Percentiles rank a stretch among this genome's conserved stretches.
Conservation (phyloP, 2,888 invertebrate genomes). For the Yponomeuta evonymella region DNA sequence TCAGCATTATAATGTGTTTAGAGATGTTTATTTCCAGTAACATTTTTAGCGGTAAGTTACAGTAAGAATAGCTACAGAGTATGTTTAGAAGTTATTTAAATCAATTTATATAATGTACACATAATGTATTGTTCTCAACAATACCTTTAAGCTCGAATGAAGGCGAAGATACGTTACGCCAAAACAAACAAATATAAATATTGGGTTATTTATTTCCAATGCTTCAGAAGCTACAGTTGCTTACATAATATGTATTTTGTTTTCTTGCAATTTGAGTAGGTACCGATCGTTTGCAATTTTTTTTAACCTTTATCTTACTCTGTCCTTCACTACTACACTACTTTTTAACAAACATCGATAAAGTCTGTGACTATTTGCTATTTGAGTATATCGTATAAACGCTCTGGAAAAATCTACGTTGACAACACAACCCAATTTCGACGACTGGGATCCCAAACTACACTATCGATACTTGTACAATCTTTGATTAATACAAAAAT, state of each 20-base stretch:
- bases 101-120: not conserved
- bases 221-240: not conserved
- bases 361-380: not conserved
- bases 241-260: not conserved
- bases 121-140: constrained; percentile 6
- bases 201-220: not conserved
- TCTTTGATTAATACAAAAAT: not conserved
- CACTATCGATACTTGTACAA: not conserved
- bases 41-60: constrained; percentile 11
- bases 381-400: not conserved
- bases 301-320: not conserved
- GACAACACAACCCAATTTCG: not conserved
- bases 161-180: constrained; percentile 30
- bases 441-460: not conserved
- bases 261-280: not conserved
- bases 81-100: not conserved
- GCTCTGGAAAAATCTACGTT: not conserved
- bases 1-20: constrained; percentile 20
- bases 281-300: not conserved
- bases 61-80: not conserved
- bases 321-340: not conserved
- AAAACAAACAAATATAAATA: constrained; percentile 17
- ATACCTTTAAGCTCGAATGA: constrained; percentile 46
- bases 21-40: constrained; percentile 34
- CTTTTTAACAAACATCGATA: not conserved